Base-by-base conservation (phyloP, 2,113 vertebrate species). In the Menura novaehollandiae region DNA sequence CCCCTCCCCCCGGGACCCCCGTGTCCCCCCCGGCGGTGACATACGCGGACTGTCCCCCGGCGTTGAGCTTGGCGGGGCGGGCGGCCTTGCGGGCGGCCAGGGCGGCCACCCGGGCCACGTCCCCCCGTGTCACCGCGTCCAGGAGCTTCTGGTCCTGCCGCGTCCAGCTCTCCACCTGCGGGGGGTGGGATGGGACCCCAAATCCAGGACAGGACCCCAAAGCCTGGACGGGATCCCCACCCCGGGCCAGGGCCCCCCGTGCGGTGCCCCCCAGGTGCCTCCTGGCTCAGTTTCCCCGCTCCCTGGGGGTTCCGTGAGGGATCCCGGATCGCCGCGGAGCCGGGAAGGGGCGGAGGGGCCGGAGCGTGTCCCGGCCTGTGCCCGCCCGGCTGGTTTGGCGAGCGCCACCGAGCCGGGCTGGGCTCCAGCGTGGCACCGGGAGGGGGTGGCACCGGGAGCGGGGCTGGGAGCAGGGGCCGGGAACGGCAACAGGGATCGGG, bases 131-230 rank as follows among this genome's bases (percentile, higher is more conserved):
- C 91, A 99, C 99, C 0, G 99, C 99, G 44, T 99, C 99, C 97
- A 99, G 97, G 53, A 99, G 98, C 97, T 99, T 98, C 95, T 99
- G 99, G 73, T 99, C 99, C 67, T 98, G 98, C 95, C 98, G 99
- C 97, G 98, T 99, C 99, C 99, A 99, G 95, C 91, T 97, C 93
- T 98, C 97, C 8, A 95, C 93, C 98, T 98, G 91, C 33, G 18
- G 35, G 43, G 52, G 52, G 30, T 5, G 49, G 49, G 21, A 41
- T 8, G 21, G 55, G 14, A 35, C n/a, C 56, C 55, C 56, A 59
- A 35, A 59, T 24, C 33, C n/a, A 35, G n/a, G 14, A 33, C 11
- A 10, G 32, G 32, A n/a, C 23, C 56, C 44, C 55, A 22, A 30
- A 35, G 1, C 19, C 33, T 2, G 43, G 21, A 9, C 13, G 13